A percentile compares a stretch with the other conserved stretches of the same genome.
Conservation (phyloP, 2,113 vertebrate genomes). For the Rynchops niger region DNA sequence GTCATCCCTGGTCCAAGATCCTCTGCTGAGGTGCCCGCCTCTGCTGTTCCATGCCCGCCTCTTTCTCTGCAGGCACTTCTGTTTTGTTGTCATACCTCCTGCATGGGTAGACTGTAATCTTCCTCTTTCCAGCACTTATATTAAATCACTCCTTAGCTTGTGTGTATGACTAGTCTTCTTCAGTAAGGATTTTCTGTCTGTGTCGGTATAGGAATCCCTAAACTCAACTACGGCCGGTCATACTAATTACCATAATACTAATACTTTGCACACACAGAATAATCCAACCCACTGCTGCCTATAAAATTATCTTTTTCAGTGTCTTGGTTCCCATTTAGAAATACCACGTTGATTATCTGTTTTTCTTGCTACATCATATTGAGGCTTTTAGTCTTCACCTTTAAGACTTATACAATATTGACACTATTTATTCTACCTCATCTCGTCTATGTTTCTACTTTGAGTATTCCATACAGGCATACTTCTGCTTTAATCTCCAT, state of each 20-base stretch:
- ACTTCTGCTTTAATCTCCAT: background rate
- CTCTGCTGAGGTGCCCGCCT: fast-evolving
- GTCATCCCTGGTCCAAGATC: background rate
- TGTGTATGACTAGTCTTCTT: background rate
- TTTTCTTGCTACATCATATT: background rate
- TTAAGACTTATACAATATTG: background rate
- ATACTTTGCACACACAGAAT: background rate
- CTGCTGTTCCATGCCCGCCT: background rate
- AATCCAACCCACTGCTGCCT: background rate
- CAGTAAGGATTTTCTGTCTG: background rate
- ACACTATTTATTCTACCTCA: background rate
- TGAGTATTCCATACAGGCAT: background rate
- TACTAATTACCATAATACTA: background rate
- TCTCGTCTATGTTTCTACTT: background rate
- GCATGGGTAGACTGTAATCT: background rate
- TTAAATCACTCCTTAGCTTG: background rate
- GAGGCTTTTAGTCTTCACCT: background rate
- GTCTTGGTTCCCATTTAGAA: background rate
- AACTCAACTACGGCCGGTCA: background rate
- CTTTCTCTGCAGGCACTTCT: background rate
- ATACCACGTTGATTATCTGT: background rate
- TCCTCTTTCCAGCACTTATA: background rate
- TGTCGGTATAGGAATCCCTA: background rate
- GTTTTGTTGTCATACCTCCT: background rate
- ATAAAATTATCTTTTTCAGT: background rate